phyloP scores from a whole-genome alignment of 2,113 vertebrate genomes.

The Sceloporus undulatus region DNA sequence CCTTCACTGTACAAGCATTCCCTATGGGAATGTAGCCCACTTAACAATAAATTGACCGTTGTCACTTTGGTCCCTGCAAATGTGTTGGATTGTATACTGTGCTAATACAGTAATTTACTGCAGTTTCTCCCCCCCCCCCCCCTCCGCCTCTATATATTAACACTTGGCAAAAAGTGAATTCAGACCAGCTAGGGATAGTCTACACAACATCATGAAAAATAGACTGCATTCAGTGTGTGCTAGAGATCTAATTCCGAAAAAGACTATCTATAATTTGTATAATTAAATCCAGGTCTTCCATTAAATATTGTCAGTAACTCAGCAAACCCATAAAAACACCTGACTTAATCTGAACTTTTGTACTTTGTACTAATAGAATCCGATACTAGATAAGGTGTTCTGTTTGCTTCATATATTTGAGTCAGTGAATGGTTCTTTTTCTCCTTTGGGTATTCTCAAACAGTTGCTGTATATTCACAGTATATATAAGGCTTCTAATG shows the following conservation, averaged over 20 bases:
- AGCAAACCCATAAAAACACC: slow-evolving; percentile 14
- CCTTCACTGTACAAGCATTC: slow-evolving; percentile 14
- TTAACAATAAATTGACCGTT: slow-evolving; percentile 12
- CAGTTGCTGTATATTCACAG: neutral
- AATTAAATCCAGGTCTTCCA: slow-evolving; percentile 30
- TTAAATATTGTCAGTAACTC: slow-evolving; percentile 14
- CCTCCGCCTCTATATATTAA: neutral
- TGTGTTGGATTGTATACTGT: slow-evolving; percentile 42
- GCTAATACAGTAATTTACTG: slow-evolving; percentile 24
- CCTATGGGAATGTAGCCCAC: slow-evolving; percentile 25
- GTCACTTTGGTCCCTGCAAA: slow-evolving; percentile 1
- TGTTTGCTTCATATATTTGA: slow-evolving; percentile 53
- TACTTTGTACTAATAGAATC: slow-evolving; percentile 22
- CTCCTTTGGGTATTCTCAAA: slow-evolving; percentile 33
- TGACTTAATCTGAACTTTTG: slow-evolving; percentile 26
- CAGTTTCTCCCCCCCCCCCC: neutral
- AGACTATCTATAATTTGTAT: slow-evolving; percentile 5
- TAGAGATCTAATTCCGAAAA: slow-evolving; percentile 34
- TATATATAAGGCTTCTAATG: neutral
- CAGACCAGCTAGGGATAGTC: slow-evolving; percentile 14
- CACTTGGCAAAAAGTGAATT: slow-evolving; percentile 23
- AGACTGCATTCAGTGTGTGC: slow-evolving; percentile 29
- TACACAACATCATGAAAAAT: slow-evolving; percentile 34
- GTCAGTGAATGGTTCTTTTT: slow-evolving; percentile 31
- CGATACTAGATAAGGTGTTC: slow-evolving; percentile 6